Evolutionary conservation across 2,797 vertebrate species (phyloP).

Genomic region (Craterocephalus amniculus): DNA sequence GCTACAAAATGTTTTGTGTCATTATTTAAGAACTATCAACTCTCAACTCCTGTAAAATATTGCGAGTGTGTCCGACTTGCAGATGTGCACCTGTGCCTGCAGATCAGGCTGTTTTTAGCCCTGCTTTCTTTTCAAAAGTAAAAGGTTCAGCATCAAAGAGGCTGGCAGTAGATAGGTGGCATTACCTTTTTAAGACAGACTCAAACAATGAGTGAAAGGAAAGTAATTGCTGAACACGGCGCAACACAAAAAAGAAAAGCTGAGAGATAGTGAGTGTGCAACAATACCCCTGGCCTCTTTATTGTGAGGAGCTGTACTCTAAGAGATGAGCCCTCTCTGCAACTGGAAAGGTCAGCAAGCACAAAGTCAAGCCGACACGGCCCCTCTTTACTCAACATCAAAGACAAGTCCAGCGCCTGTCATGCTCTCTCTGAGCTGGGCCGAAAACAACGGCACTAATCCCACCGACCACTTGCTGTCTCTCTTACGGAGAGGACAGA

Average conservation of each 20-base stretch:
- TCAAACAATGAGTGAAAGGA: conserved; percentile 23
- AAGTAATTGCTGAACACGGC: conserved; percentile 48
- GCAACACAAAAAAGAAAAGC: conserved; percentile 45
- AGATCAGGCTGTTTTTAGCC: conserved; percentile 13
- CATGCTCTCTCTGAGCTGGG: conserved; percentile 58
- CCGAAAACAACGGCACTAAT: conserved; percentile 73
- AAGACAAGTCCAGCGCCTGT: conserved; percentile 73
- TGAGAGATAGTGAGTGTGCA: conserved; percentile 41
- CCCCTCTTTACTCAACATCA: conserved; percentile 72
- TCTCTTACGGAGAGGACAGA: conserved; percentile 48
- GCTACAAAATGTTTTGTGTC: too few species aligned
- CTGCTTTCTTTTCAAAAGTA: conserved; percentile 4
- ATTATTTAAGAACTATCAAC: neutral
- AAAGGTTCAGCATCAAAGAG: neutral
- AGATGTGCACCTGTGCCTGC: conserved; percentile 38
- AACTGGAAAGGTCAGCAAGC: conserved; percentile 71
- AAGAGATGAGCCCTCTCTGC: conserved; percentile 64
- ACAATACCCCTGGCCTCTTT: conserved; percentile 59
- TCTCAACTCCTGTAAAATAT: conserved; percentile 42
- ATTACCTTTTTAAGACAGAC: conserved; percentile 7
- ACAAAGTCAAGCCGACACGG: conserved; percentile 73
- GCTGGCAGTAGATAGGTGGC: conserved; percentile 8
- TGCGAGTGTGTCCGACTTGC: conserved; percentile 26
- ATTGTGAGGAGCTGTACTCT: conserved; percentile 56
- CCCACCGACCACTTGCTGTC: conserved; percentile 55